A percentile compares a stretch with the other conserved stretches of the same genome.
These are phyloP conservation scores for Sylvia atricapilla DNA, from an alignment of 2,113 vertebrate genomes.

Conservation along the genomic window DNA sequence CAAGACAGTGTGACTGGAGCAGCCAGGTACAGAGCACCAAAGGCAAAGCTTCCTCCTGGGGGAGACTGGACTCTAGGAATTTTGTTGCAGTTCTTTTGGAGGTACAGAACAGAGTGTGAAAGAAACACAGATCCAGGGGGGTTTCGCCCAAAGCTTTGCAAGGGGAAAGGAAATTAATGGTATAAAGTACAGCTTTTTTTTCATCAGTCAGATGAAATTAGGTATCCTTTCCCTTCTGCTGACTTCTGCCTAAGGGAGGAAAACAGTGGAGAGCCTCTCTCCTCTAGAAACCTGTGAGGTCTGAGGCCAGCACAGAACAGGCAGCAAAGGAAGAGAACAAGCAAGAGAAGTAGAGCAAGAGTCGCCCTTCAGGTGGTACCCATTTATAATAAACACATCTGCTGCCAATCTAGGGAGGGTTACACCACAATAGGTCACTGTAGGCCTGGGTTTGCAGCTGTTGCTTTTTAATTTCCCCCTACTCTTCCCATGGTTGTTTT, in stretches of 20 bases:
- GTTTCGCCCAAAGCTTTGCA: background rate
- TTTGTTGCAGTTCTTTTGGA: background rate
- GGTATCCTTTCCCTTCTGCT: background rate
- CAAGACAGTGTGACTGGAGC: rapidly evolving
- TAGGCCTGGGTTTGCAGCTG: background rate
- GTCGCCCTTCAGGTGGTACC: background rate
- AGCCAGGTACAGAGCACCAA: background rate
- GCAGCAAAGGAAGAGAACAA: background rate
- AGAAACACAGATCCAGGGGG: background rate
- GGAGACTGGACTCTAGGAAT: background rate
- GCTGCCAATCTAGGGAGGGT: background rate
- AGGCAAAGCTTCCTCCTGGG: background rate
- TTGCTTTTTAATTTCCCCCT: background rate
- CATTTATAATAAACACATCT: background rate
- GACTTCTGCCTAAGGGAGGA: background rate
- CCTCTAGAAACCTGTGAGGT: rapidly evolving
- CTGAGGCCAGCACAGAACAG: background rate
- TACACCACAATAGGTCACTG: background rate
- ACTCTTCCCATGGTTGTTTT: background rate
- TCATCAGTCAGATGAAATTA: background rate
- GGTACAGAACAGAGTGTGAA: background rate
- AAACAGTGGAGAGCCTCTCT: background rate
- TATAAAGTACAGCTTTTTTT: background rate
- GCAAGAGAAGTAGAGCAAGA: background rate
- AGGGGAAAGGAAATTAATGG: background rate